Percentiles rank a stretch among this genome's conserved stretches.
phyloP scores from a whole-genome alignment of 1,140 invertebrate genomes.

The Drosophila biarmipes region DNA sequence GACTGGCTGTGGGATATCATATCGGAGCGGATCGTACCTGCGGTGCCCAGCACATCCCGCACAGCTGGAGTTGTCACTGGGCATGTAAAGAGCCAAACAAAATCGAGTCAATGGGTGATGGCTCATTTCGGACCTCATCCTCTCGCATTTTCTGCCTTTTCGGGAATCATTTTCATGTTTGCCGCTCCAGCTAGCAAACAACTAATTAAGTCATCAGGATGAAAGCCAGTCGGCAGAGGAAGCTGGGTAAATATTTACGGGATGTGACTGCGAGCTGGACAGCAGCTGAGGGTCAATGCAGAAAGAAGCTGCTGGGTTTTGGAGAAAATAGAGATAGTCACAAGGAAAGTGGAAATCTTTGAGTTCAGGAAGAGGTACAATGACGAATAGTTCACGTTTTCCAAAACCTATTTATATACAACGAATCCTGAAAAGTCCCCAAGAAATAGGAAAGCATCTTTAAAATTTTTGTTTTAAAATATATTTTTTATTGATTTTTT shows the following conservation, averaged over 20 bases:
- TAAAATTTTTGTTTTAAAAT: constrained; percentile 9
- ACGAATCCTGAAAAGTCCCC: background rate
- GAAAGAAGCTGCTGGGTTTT: constrained; percentile 8
- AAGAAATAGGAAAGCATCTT: constrained; percentile 5
- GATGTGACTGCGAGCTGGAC: constrained; percentile 23
- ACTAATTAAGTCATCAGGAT: constrained; percentile 78
- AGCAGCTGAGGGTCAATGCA: constrained; percentile 9
- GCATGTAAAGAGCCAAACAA: constrained; percentile 80
- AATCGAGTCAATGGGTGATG: constrained; percentile 65
- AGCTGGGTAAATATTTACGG: constrained; percentile 38
- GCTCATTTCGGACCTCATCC: constrained; percentile 56
- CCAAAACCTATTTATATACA: too few species aligned
- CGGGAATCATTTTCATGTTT: constrained; percentile 64
- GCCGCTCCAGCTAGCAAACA: constrained; percentile 59
- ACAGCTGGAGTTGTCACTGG: constrained; percentile 84
- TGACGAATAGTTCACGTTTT: too few species aligned
- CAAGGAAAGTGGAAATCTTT: background rate
- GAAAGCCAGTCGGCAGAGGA: constrained; percentile 45
- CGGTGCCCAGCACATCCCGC: constrained; percentile 60
- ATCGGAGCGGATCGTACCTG: constrained; percentile 61
- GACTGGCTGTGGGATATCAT: constrained; percentile 43
- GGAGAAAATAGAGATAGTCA: background rate
- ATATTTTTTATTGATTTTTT: constrained; percentile 31
- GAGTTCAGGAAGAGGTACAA: background rate
- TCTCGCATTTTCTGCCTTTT: constrained; percentile 23